A percentile compares a stretch with the other conserved stretches of the same genome.
phyloP scores from a whole-genome alignment of 2,888 invertebrate genomes.

The Nephrocerus scutellatus region DNA sequence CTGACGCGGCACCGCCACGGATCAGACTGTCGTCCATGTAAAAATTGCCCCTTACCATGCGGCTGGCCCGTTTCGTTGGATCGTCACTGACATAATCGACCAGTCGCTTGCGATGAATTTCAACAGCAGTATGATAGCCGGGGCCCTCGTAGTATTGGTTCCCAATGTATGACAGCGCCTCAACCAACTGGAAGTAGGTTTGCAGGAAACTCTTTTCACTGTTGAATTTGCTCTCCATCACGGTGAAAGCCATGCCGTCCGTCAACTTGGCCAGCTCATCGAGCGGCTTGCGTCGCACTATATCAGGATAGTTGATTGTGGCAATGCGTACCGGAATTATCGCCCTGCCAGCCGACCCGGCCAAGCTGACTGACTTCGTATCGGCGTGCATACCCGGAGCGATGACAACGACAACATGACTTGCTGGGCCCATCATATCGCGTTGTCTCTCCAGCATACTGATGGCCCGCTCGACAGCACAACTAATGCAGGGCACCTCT shows the following conservation, averaged over 20 bases:
- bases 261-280: conserved; percentile 47
- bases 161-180: conserved; percentile 49
- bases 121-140: conserved; percentile 31
- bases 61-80: conserved; percentile 17
- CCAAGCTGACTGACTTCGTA: conserved; percentile 35
- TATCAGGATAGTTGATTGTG: conserved; percentile 53
- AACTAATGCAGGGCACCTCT: conserved; percentile 48
- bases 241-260: conserved; percentile 49
- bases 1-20: too few relatives aligned
- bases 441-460: conserved; percentile 49
- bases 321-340: conserved; percentile 49
- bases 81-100: conserved; percentile 21
- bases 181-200: conserved; percentile 52
- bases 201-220: conserved; percentile 50
- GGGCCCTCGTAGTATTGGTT: conserved; percentile 50
- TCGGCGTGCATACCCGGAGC: conserved; percentile 51
- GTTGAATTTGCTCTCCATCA: conserved; percentile 51
- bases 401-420: conserved; percentile 52
- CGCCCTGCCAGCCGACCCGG: conserved; percentile 39
- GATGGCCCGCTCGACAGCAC: conserved; percentile 23
- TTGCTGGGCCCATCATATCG: conserved; percentile 48
- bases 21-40: too few relatives aligned
- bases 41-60: conserved; percentile 42
- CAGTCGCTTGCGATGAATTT: conserved; percentile 33
- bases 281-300: conserved; percentile 46